Evolutionary conservation across 2,797 vertebrate species (phyloP), one percentile per base, ranked within the genome.

Genomic region (Spatula versicolor): DNA sequence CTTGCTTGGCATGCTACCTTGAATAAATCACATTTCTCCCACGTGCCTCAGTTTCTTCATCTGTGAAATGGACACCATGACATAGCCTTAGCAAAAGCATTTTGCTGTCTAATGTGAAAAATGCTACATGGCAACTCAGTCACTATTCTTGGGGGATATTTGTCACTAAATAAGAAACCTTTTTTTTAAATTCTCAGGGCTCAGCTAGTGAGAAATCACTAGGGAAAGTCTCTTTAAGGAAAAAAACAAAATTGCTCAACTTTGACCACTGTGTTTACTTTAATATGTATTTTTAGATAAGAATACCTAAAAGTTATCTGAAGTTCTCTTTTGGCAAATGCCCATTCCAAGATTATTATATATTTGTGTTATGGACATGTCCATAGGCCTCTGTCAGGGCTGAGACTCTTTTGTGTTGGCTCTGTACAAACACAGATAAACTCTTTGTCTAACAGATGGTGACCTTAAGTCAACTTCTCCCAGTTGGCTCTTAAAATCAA

Each of bases 401-500:
- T 21, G 33, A 64, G 60, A 58, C 39, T 90, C 55, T 54, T 72
- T 35, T 30, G 11, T 54, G 71, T 28, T 84, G 46, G 41, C 39
- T 67, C 66, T 73, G 15, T 74, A 67, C 19, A 94, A 88, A 90
- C 19, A 52, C 14, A 86, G 77, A 82, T 92, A 83, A 94, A 96
- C 45, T 81, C 41, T 72, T 91, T 39, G 87, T 87, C 73, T 90
- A 83, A 75, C 45, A 88, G 66, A 88, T 33, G 45, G 80, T 88
- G 85, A 96, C 54, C 43, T 83, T 66, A 75, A 94, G 50, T 90
- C 76, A 95, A 78, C 73, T 81, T 93, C 41, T 94, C 71, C 71
- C 77, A 45, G 39, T 3, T 88, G 74, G 33, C 20, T 56, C 67
- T 86, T 88, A 79, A 86, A 91, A 90, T 83, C 62, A 69, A 62